Evolutionary conservation across 2,797 vertebrate genomes (phyloP).

Genomic region (Halcyon smyrnensis): DNA sequence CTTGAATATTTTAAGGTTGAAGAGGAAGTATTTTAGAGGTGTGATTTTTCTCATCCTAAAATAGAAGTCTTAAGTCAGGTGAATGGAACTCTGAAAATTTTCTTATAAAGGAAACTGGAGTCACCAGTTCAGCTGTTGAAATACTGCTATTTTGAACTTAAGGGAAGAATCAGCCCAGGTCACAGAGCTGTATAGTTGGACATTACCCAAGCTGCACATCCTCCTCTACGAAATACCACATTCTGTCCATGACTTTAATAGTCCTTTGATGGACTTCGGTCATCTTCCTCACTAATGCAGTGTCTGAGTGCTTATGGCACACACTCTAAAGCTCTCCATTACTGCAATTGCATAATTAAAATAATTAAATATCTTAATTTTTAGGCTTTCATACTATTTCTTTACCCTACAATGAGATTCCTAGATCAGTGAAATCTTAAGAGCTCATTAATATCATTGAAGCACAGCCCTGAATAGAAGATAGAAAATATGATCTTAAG

Average conservation of each 20-base stretch:
- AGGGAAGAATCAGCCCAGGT: background rate
- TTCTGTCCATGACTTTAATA: background rate
- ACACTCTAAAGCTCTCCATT: background rate
- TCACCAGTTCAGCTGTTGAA: background rate
- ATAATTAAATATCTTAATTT: background rate
- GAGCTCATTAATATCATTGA: background rate
- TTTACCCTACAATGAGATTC: background rate
- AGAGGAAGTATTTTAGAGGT: background rate
- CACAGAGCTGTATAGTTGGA: background rate
- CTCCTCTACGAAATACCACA: background rate
- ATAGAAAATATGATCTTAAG: background rate
- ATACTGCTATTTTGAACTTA: background rate
- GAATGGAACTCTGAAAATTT: background rate
- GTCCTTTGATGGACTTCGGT: background rate
- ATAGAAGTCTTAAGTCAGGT: background rate
- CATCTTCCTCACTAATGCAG: background rate
- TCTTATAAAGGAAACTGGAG: background rate
- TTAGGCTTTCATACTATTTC: background rate
- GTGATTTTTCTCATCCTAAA: background rate
- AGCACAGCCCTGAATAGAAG: background rate
- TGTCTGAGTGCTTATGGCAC: background rate
- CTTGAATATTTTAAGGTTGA: background rate
- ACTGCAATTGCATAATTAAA: background rate
- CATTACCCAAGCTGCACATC: background rate
- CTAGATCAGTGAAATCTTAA: background rate